Percentiles rank a stretch among this genome's conserved stretches.
Evolutionary conservation across 2,888 invertebrate genomes (phyloP).

Genomic region (Leptopilina myrica): DNA sequence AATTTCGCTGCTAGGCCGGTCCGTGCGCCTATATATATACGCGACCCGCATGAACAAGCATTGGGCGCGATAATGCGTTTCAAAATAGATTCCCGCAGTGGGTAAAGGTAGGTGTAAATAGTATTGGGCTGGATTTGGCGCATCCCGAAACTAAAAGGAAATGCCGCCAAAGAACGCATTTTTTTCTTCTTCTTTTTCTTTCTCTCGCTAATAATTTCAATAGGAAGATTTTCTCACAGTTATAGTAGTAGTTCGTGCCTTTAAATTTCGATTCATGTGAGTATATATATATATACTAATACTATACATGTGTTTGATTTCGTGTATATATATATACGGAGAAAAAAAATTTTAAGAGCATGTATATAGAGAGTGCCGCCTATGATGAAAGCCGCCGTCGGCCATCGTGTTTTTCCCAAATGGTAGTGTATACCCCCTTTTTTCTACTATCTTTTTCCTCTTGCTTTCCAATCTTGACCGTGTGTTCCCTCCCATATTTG

Average conservation of each 20-base stretch:
- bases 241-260: slow-evolving; percentile 55
- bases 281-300: slow-evolving; percentile 40
- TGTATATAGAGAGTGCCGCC: slow-evolving; percentile 67
- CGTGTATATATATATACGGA: slow-evolving; percentile 42
- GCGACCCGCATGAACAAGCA: slow-evolving; percentile 54
- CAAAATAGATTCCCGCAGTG: slow-evolving; percentile 57
- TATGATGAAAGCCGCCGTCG: slow-evolving; percentile 73
- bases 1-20: slow-evolving; percentile 16
- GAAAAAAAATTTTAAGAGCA: slow-evolving; percentile 54
- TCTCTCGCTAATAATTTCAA: slow-evolving; percentile 71
- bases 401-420: slow-evolving; percentile 63
- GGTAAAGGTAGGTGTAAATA: slow-evolving; percentile 68
- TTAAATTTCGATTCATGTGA: slow-evolving; percentile 45
- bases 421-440: slow-evolving; percentile 38
- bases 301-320: slow-evolving; percentile 39
- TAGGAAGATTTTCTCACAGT: slow-evolving; percentile 74
- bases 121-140: slow-evolving; percentile 53
- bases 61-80: slow-evolving; percentile 69
- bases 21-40: neutral
- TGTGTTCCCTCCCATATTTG: slow-evolving; percentile 35
- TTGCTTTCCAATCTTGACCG: slow-evolving; percentile 52
- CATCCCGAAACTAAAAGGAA: slow-evolving; percentile 52
- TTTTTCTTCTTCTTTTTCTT: slow-evolving; percentile 67
- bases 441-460: slow-evolving; percentile 42
- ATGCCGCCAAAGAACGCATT: slow-evolving; percentile 71